Evolutionary conservation across 2,888 invertebrate species (phyloP), one percentile per base, ranked within the genome.

Genomic region (Eupithecia abbreviata): DNA sequence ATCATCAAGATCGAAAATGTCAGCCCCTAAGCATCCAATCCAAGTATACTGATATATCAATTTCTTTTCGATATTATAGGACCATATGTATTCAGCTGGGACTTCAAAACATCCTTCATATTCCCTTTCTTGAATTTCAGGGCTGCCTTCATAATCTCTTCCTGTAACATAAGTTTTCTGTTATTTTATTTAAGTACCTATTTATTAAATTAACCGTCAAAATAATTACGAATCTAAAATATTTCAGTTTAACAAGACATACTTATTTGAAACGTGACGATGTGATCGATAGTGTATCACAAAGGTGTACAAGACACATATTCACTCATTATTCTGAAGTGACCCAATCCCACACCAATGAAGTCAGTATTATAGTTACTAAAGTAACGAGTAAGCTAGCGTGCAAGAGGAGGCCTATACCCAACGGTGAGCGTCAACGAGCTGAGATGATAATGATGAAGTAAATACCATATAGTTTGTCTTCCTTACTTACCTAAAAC

Each of bases 51-150:
- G 68, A 4, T 74, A 82, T 84, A 85, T 91, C 62, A 88, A 84
- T 82, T 81, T 85, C 76, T 85, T 85, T 66, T 86, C 85, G 68
- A 96, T 86, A 90, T 96, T 91, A 71, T 95, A 86, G 77, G 92
- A 90, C 87, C 96, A 96, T 75, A 96, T 93, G 76, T 96, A 95
- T 79, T 96, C 90, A 13, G 97, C 96, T 76, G 97, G 97, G 80
- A 97, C 84, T 92, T 97, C 97, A 62, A 96, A 88, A 82, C 95
- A 90, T 78, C 62, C 49, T 71, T 91, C 85, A 82, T 93, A 91
- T 73, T 90, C 85, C 87, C 93, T 94, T 72, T 90, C 96, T 75
- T 97, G 97, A 80, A 97, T 84, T 92, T 97, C 97, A 65, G 96
- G 88, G 82, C 95, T 90, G 77, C 51, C 41, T 71, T 91, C 85